phyloP scores from a whole-genome alignment of 2,797 vertebrate genomes.

The Rhabdophis nuchalis region DNA sequence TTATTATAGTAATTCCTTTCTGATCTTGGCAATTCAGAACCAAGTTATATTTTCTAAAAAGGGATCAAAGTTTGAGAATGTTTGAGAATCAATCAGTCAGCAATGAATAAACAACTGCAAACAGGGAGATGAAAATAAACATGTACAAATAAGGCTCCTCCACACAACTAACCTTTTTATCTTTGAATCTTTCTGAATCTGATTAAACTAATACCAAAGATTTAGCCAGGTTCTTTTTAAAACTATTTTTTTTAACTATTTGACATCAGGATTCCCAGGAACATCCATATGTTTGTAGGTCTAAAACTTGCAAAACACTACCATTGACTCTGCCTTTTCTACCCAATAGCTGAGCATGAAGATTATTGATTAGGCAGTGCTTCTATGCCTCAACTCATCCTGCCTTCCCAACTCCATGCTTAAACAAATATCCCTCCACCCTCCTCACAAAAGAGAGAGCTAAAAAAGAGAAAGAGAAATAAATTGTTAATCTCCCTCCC shows the following conservation, averaged over 20 bases:
- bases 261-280: not conserved
- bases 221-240: not conserved
- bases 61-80: conserved; percentile 1
- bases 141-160: not conserved
- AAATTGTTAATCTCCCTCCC: not conserved
- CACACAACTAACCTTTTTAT: not conserved
- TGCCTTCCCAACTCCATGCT: not conserved
- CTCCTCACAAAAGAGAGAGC: not conserved
- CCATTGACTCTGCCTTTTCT: not conserved
- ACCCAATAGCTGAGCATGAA: not conserved
- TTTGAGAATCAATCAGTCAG: not conserved
- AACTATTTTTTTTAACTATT: not conserved
- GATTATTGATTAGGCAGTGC: not conserved
- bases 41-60: conserved; percentile 10
- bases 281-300: not conserved
- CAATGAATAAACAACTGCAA: conserved; percentile 26
- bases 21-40: conserved; percentile 2
- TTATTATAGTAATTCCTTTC: conserved; percentile 4
- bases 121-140: conserved; percentile 13
- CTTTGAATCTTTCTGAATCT: not conserved
- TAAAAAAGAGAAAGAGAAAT: not conserved
- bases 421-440: not conserved
- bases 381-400: not conserved
- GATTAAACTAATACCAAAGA: not conserved
- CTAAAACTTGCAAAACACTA: not conserved